A percentile compares a stretch with the other conserved stretches of the same genome.
These are phyloP conservation scores for Drosophila kepulauana DNA, from an alignment of 1,140 invertebrate genomes.

Conservation along the genomic window DNA sequence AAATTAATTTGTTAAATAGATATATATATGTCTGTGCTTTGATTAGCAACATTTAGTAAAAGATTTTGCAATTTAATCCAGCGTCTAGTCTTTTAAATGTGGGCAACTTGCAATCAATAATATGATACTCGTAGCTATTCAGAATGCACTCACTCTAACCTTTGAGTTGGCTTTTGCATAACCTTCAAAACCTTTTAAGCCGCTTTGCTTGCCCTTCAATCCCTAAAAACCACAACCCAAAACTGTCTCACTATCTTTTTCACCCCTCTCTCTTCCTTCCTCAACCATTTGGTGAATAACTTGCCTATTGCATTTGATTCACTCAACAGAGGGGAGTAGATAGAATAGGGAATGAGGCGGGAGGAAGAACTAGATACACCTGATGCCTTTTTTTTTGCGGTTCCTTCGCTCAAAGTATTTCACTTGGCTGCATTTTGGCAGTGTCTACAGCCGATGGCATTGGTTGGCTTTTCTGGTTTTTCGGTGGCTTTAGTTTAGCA, in stretches of 20 bases:
- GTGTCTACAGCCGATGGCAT: slow-evolving; percentile 51
- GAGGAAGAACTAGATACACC: slow-evolving; percentile 6
- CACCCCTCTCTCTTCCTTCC: not conserved
- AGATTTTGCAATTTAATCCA: no score
- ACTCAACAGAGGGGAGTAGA: slow-evolving; percentile 30
- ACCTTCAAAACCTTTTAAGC: slow-evolving; percentile 75
- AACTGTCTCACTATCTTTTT: slow-evolving; percentile 47
- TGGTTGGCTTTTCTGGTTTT: slow-evolving; percentile 56
- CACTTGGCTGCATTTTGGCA: slow-evolving; percentile 63
- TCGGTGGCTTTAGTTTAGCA: not conserved
- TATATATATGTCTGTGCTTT: not conserved
- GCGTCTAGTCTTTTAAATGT: not conserved
- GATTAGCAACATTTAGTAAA: not conserved
- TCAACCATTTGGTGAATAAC: not conserved
- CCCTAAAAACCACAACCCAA: slow-evolving; percentile 35
- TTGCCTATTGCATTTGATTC: slow-evolving; percentile 67
- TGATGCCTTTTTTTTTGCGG: slow-evolving; percentile 21
- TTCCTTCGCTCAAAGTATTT: slow-evolving; percentile 54
- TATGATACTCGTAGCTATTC: slow-evolving; percentile 20
- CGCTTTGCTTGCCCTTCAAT: slow-evolving; percentile 69
- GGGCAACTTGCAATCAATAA: slow-evolving; percentile 18
- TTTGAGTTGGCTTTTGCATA: slow-evolving; percentile 31
- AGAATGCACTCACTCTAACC: slow-evolving; percentile 1
- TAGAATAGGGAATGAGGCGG: not conserved
- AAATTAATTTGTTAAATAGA: no score